Percentiles rank a stretch among this genome's conserved stretches.
Evolutionary conservation across 2,888 invertebrate genomes (phyloP).

Genomic region (Zele albiditarsus): DNA sequence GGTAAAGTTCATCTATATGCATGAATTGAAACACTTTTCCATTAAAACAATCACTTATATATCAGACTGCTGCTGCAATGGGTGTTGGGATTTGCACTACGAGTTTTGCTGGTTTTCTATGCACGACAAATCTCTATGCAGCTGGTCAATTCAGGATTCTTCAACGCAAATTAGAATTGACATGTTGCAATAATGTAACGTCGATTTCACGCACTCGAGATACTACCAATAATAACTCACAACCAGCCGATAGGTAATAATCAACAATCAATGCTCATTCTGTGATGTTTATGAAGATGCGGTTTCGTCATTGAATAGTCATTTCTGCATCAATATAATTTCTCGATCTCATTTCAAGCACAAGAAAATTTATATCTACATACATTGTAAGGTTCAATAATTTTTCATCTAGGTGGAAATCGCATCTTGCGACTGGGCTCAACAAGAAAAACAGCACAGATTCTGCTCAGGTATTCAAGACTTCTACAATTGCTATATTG

Average conservation of each 20-base stretch:
- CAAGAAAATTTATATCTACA: not conserved
- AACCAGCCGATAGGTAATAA: no score
- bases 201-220: no score
- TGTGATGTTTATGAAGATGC: not conserved
- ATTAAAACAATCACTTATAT: not conserved
- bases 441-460: no score
- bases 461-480: no score
- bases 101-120: conserved; percentile 46
- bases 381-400: no score
- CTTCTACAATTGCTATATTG: no score
- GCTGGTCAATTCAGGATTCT: conserved; percentile 51
- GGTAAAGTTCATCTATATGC: conserved; percentile 42
- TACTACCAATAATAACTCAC: no score
- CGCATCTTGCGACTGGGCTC: no score
- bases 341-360: no score
- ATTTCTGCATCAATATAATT: no score
- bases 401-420: no score
- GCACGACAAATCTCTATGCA: conserved; percentile 47
- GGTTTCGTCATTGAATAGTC: not conserved
- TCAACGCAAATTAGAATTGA: conserved; percentile 42
- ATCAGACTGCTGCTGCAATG: conserved; percentile 36
- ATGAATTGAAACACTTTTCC: not conserved
- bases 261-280: no score
- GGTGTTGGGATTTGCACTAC: conserved; percentile 40
- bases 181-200: conserved; percentile 18